Base-by-base conservation (phyloP, 2,113 vertebrate species). In the Reinhardtius hippoglossoides region DNA sequence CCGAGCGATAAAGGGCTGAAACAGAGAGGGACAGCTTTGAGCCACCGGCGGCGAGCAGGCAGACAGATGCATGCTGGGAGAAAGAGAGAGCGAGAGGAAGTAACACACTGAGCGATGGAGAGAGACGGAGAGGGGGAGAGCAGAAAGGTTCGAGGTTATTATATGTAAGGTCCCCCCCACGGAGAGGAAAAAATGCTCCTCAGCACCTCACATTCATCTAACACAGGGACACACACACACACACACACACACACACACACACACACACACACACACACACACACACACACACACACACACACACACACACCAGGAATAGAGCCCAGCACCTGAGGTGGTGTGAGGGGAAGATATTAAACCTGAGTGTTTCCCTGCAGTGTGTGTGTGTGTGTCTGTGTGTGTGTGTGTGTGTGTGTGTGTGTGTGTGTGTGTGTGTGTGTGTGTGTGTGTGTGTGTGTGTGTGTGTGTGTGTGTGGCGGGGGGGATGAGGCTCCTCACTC, bases 181-280 rank as follows among this genome's bases (percentile, higher is more conserved):
- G 85, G 85, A 87, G 85, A 58, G 56, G 78, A 44, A 57, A 60
- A 71, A 75, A 76, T 13, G 48, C 84, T 81, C 70, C 21, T 72
- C 73, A 74, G 69, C 78, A 63, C 15, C 20, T 1, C 20, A 85
- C 85, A 85, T 89, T 83, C 82, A 87, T 81, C 80, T 85, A 73
- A n/a, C n/a, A n/a, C n/a, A n/a, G n/a, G n/a, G n/a, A n/a, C n/a
- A 37, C 61, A 40, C 58, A 74, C 69, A 64, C 54, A 58, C 59
- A 74, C 59, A 61, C n/a, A 70, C 61, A 40, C 58, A 74, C 69
- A 64, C 52, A 58, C 59, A 74, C 58, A 61, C n/a, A 70, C 35
- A 71, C 65, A 64, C 44, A 21, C 15, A 63, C 21, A 52, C 62
- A 64, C n/a, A 40, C 62, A 60, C 54, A 27, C 18, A 58, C 44